Evolutionary conservation across 2,113 vertebrate species (phyloP).

Genomic region (Girardinichthys multiradiatus): DNA sequence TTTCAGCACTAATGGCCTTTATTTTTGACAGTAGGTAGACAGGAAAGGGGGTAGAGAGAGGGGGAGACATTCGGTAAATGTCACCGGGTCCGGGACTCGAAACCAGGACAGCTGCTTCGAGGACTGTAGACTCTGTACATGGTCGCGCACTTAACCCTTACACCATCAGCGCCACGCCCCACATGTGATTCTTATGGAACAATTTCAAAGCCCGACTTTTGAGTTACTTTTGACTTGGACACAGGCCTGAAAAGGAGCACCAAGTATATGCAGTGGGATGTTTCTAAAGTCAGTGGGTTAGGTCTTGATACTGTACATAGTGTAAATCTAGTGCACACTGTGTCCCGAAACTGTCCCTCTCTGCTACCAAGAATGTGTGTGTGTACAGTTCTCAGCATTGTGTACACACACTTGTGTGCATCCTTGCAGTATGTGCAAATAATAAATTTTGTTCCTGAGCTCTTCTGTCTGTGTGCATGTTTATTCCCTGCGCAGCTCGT

Average conservation of each 20-base stretch:
- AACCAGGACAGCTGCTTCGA: too few species aligned
- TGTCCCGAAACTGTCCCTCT: constrained; percentile 35
- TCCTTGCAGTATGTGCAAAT: constrained; percentile 20
- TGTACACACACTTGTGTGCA: constrained; percentile 27
- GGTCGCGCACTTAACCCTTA: too few species aligned
- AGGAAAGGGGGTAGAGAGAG: too few species aligned
- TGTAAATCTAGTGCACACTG: constrained; percentile 21
- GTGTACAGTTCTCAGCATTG: constrained; percentile 35
- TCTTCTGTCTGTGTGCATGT: constrained; percentile 19
- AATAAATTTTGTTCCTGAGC: constrained; percentile 41
- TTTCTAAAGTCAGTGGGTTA: constrained; percentile 16
- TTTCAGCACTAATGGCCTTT: too few species aligned
- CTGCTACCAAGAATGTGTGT: constrained; percentile 39
- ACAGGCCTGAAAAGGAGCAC: not conserved
- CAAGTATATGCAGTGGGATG: not conserved
- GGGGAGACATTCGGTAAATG: too few species aligned
- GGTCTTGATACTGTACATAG: constrained; percentile 1
- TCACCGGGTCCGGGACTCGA: too few species aligned
- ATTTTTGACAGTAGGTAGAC: too few species aligned
- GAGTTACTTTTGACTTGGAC: not conserved
- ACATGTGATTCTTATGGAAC: not conserved
- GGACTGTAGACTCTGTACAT: too few species aligned
- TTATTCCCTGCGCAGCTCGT: constrained; percentile 65
- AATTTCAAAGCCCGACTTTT: constrained; percentile 1
- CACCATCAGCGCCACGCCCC: too few species aligned